Evolutionary conservation across 2,797 vertebrate species (phyloP), one percentile per base, ranked within the genome.

Genomic region (Bradypodion pumilum): DNA sequence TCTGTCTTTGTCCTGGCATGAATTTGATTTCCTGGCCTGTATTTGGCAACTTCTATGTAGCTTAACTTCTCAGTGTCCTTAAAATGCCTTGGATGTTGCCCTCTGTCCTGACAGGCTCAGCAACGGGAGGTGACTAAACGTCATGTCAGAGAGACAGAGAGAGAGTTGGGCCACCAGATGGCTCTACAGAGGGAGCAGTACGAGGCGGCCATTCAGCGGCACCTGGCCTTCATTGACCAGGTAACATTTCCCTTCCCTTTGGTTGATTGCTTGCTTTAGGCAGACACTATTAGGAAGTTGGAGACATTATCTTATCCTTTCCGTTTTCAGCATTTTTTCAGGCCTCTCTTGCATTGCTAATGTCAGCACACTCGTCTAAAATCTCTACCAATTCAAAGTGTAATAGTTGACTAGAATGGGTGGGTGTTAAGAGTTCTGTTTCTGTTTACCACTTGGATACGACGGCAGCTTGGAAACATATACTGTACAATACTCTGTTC

Each of bases 151-250:
- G 97, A 98, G 89, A 97, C 97, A 0, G 97, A 99, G 94, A 96
- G 95, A 89, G 98, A 98, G 91, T 95, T 99, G 3, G 89, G 85
- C 82, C 95, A 95, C 32, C 97, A 95, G 93, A 94, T 98, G 76
- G 95, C 93, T 86, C 95, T 96, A 78, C 98, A 99, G 95, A 97
- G 96, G 92, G 97, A 98, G 4, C 98, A 99, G 63, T 99, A 99
- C 0, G 98, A 99, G 91, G 95, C 97, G 72, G 97, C 98, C 27
- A 97, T 99, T 90, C 98, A 98, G 94, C 96, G 98, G 62, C 98
- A 99, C 78, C 94, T 99, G 78, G 83, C 96, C 3, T 99, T 99
- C 94, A 99, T 99, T 0, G 98, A 99, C 92, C 98, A 99, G 98
- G 98, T 98, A 93, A 35, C 63, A 2, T 7, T 49, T 15, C 44